Base-by-base conservation (phyloP, 2,113 vertebrate genomes). In the Noturus placidus region DNA sequence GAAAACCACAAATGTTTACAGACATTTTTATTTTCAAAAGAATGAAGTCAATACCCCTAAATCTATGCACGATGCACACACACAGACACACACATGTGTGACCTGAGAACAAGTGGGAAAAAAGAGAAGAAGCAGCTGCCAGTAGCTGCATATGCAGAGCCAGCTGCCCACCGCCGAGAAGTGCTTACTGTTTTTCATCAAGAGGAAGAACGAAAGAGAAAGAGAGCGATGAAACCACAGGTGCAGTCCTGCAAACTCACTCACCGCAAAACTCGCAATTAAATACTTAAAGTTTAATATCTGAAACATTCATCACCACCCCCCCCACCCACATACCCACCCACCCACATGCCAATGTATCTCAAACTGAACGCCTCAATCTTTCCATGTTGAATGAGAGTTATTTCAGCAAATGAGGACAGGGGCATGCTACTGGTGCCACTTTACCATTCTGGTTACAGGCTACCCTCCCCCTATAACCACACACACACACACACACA, bases 41-140 rank as follows among this genome's bases (percentile, higher is more conserved):
- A 27, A 80, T 92, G 90, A 92, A 91, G 92, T 91, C 91, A 93
- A 91, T 92, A 93, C 90, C 92, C 91, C 90, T 59, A 81, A 59
- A 91, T 93, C 92, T 92, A 84, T 76, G 52, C 81, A 80, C 52
- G 77, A 85, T 76, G 82, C 88, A 82, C 67, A 74, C 88, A 88
- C 86, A 46, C 42, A 46, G 20, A 61, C 57, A 83, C 87, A n/a
- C 86, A 85, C 89, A 87, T 90, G 27, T 67, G 30, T 56, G 57
- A 79, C 72, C 74, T 83, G 92, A 92, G 90, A 93, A 87, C 59
- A 86, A 79, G 87, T 92, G 90, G 91, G 92, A 92, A 91, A 91
- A 91, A 91, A 93, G 92, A 91, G 87, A 89, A 91, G 90, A 93
- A 92, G 91, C 83, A 85, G 79, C 78, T 87, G 88, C 78, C 74